Conservation (phyloP, 2,888 invertebrate species). For the Machimus rusticus region DNA sequence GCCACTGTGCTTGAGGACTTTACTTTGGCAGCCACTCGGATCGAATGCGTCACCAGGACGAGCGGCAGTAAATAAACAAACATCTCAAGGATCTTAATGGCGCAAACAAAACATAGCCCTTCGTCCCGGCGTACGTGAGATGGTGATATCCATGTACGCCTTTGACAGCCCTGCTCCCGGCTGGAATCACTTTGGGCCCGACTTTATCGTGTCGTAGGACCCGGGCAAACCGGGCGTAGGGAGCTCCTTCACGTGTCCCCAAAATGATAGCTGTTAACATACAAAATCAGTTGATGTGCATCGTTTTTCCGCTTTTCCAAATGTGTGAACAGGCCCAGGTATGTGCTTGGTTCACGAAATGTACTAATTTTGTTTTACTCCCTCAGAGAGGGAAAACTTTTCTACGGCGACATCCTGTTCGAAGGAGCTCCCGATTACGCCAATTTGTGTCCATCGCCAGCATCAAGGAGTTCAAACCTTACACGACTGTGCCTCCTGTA, state of each 20-base stretch:
- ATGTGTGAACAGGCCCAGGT: neutral
- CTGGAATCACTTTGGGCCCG: neutral
- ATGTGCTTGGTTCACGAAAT: neutral
- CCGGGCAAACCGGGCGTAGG: neutral
- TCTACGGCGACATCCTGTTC: neutral
- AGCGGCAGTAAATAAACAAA: slow-evolving; percentile 15
- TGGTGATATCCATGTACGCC: neutral
- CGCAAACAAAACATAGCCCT: neutral
- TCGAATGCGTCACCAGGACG: neutral
- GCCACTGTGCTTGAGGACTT: neutral
- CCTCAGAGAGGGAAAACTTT: neutral
- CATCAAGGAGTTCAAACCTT: neutral
- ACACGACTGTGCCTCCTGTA: neutral
- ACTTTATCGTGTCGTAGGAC: neutral
- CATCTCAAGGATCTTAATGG: slow-evolving; percentile 4
- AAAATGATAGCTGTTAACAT: neutral
- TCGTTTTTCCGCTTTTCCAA: neutral
- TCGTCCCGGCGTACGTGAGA: neutral
- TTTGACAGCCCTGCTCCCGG: neutral
- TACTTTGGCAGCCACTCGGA: neutral
- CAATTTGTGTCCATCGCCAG: neutral
- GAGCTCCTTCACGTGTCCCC: neutral
- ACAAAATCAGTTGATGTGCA: neutral
- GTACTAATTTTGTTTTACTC: neutral
- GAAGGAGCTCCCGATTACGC: neutral